A percentile compares a stretch with the other conserved stretches of the same genome.
phyloP scores from a whole-genome alignment of 2,797 vertebrate species.

The Enteromius fasciolatus region DNA sequence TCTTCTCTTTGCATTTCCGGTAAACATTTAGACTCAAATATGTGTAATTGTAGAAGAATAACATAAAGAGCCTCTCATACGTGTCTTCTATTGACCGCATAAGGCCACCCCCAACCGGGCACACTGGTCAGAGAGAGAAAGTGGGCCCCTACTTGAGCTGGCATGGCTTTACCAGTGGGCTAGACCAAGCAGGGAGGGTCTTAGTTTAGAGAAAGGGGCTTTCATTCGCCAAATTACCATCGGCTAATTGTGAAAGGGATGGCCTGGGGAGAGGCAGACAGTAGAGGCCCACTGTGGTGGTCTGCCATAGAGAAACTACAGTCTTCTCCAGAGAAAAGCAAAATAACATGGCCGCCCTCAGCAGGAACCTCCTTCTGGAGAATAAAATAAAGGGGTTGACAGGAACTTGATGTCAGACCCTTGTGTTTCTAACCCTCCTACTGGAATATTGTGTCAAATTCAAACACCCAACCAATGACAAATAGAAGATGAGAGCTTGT shows the following conservation, averaged over 20 bases:
- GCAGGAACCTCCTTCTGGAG: slow-evolving; percentile 17
- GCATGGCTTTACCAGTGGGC: slow-evolving; percentile 44
- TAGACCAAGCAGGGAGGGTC: slow-evolving; percentile 31
- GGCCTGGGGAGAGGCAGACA: slow-evolving; percentile 73
- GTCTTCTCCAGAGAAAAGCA: slow-evolving; percentile 36
- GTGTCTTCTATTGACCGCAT: slow-evolving; percentile 18
- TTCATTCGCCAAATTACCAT: slow-evolving; percentile 76
- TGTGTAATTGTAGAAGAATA: neutral
- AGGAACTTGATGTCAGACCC: slow-evolving; percentile 25
- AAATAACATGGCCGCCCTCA: slow-evolving; percentile 34
- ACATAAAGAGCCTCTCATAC: neutral
- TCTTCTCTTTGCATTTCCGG: neutral
- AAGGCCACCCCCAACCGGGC: slow-evolving; percentile 34
- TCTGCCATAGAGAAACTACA: slow-evolving; percentile 44
- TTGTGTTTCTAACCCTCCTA: slow-evolving; percentile 20
- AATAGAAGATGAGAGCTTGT: neutral
- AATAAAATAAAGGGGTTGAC: slow-evolving; percentile 15
- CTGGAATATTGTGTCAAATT: slow-evolving; percentile 15
- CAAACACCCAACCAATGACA: neutral
- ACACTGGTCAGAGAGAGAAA: slow-evolving; percentile 30
- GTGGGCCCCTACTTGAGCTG: slow-evolving; percentile 51
- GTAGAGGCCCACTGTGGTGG: slow-evolving; percentile 60
- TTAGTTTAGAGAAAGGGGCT: slow-evolving; percentile 66
- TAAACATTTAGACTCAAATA: neutral
- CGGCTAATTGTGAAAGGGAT: slow-evolving; percentile 79